These are phyloP conservation scores for Enteromius treurensis DNA, from an alignment of 2,797 vertebrate genomes.

Conservation along the genomic window DNA sequence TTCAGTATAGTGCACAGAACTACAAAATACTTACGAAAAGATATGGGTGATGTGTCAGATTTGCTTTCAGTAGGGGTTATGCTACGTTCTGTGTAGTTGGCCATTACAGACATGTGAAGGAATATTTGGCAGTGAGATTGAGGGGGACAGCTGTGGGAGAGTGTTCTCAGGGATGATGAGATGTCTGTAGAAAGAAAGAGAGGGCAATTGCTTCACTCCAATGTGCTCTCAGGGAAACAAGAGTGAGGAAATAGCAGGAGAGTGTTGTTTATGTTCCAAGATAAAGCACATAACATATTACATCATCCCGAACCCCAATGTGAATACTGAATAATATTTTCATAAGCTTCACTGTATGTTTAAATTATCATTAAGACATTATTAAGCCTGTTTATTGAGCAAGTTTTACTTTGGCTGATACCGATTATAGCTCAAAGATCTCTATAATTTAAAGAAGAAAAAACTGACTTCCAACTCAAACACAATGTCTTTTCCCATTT, in stretches of 20 bases:
- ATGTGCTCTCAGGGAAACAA: constrained; percentile 50
- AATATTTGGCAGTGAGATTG: constrained; percentile 50
- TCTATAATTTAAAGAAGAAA: background rate
- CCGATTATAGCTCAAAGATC: background rate
- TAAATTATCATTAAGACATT: background rate
- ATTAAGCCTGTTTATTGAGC: background rate
- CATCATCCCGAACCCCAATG: constrained; percentile 2
- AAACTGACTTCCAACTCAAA: background rate
- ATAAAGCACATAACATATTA: constrained; percentile 25
- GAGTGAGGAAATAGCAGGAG: constrained; percentile 43
- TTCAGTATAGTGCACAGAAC: constrained; percentile 29
- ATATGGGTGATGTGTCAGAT: background rate
- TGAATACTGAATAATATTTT: constrained; percentile 7
- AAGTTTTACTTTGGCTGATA: background rate
- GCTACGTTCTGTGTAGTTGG: constrained; percentile 32
- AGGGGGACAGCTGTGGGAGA: constrained; percentile 59
- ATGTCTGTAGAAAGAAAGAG: constrained; percentile 48
- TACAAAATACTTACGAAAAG: constrained; percentile 45
- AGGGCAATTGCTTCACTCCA: constrained; percentile 47
- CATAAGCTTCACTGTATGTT: background rate
- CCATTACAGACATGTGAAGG: constrained; percentile 44
- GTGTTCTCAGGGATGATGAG: constrained; percentile 52
- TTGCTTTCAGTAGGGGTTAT: constrained; percentile 1
- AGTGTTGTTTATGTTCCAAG: background rate
- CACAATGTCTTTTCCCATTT: background rate